A percentile compares a stretch with the other conserved stretches of the same genome.
These are phyloP conservation scores for Tryphoninae sp. DNA, from an alignment of 2,888 invertebrate genomes.

Conservation along the genomic window DNA sequence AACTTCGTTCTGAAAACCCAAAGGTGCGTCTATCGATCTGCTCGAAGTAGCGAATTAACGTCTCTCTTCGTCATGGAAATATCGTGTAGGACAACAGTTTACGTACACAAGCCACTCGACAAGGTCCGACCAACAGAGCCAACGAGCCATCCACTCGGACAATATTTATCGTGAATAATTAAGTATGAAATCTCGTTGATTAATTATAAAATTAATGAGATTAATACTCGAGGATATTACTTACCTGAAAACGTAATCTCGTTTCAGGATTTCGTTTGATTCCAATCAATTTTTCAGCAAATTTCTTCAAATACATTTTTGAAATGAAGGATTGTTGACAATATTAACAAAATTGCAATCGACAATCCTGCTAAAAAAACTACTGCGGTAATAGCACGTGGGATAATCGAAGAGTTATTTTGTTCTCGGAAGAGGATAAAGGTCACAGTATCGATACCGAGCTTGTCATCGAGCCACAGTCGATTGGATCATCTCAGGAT, in stretches of 20 bases:
- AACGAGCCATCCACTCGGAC: slow-evolving; percentile 34
- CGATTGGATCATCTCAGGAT: no score
- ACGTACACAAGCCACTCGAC: slow-evolving; percentile 37
- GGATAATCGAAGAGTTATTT: no score
- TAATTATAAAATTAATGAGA: slow-evolving; percentile 3
- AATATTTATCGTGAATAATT: slow-evolving; percentile 14
- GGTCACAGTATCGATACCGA: no score
- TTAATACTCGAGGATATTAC: not conserved
- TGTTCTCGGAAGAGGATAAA: no score
- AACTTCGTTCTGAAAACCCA: slow-evolving; percentile 17
- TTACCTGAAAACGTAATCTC: not conserved
- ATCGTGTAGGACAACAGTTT: slow-evolving; percentile 37
- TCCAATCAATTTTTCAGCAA: no score
- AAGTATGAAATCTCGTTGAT: not conserved
- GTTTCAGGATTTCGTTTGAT: not conserved
- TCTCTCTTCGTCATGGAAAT: slow-evolving; percentile 40
- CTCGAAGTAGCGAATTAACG: slow-evolving; percentile 17
- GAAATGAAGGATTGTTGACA: no score
- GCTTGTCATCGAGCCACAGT: no score
- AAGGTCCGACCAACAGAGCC: slow-evolving; percentile 18
- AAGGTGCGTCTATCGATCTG: slow-evolving; percentile 32
- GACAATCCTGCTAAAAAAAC: not conserved
- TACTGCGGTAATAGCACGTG: no score
- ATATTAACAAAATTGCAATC: no score
- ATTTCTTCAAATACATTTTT: no score